Conservation (phyloP, 1,140 invertebrate species). For the Andrena cerasifolii region DNA sequence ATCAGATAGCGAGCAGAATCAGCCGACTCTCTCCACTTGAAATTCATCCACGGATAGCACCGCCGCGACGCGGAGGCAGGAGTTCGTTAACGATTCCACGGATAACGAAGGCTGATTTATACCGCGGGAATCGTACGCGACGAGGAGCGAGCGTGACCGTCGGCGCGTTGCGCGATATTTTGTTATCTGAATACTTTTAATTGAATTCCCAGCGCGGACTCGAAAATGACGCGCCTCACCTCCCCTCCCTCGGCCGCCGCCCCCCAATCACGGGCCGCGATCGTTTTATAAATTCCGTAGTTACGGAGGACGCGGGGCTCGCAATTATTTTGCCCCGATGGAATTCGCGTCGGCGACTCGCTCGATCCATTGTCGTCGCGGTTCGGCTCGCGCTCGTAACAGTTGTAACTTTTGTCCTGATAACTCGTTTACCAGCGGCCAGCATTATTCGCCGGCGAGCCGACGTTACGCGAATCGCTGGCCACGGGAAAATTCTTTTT, state of each 20-base stretch:
- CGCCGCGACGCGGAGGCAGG: not conserved
- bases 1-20: too few species aligned
- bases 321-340: slow-evolving; percentile 53
- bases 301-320: slow-evolving; percentile 7
- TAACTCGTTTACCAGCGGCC: slow-evolving; percentile 58
- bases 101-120: slow-evolving; percentile 11
- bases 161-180: not conserved
- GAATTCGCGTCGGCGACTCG: not conserved
- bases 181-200: slow-evolving; percentile 9
- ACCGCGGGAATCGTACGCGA: not conserved
- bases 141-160: not conserved
- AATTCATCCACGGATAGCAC: not conserved
- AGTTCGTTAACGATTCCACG: slow-evolving; percentile 8
- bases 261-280: not conserved
- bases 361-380: slow-evolving; percentile 33
- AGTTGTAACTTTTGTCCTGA: slow-evolving; percentile 63
- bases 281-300: slow-evolving; percentile 12
- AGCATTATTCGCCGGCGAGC: slow-evolving; percentile 55
- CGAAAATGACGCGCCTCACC: slow-evolving; percentile 2
- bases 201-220: slow-evolving; percentile 1
- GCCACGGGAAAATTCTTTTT: not conserved
- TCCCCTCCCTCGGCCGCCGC: too few species aligned
- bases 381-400: slow-evolving; percentile 28
- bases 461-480: slow-evolving; percentile 48
- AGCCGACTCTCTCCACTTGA: too few species aligned